These are phyloP conservation scores for Andrena hattorfiana DNA, from an alignment of 2,888 invertebrate genomes.

Conservation along the genomic window DNA sequence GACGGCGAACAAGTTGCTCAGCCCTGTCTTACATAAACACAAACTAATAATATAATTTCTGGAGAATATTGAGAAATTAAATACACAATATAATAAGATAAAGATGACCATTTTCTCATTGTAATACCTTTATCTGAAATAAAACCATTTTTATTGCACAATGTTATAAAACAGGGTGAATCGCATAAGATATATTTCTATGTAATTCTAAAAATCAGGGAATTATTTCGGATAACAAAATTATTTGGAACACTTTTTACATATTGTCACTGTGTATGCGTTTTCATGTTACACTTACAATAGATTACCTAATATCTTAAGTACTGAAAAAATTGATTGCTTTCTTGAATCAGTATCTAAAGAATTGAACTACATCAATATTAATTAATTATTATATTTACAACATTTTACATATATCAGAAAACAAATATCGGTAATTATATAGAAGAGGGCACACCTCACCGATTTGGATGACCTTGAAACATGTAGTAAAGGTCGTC, in stretches of 20 bases:
- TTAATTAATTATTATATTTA: constrained; percentile 44
- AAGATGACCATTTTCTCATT: background rate
- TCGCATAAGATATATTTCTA: constrained; percentile 2
- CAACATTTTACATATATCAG: constrained; percentile 36
- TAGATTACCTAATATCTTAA: constrained; percentile 2
- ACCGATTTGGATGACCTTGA: no score
- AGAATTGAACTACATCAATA: constrained; percentile 16
- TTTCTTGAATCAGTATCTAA: constrained; percentile 1
- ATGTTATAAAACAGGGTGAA: background rate
- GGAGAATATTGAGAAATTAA: no score
- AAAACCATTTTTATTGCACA: background rate
- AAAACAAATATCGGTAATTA: constrained; percentile 1
- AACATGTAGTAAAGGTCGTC: no score
- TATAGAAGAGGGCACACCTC: no score
- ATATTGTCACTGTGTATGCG: background rate
- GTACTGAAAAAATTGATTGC: background rate
- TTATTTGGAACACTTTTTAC: background rate
- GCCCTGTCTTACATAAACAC: no score
- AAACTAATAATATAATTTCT: no score
- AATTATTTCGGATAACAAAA: constrained; percentile 1
- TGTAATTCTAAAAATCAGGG: background rate
- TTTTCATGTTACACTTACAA: background rate
- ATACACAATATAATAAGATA: no score
- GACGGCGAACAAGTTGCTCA: no score
- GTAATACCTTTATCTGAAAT: constrained; percentile 1